Evolutionary conservation across 1,140 invertebrate species (phyloP).

Genomic region (Protaetia brevitarsis): DNA sequence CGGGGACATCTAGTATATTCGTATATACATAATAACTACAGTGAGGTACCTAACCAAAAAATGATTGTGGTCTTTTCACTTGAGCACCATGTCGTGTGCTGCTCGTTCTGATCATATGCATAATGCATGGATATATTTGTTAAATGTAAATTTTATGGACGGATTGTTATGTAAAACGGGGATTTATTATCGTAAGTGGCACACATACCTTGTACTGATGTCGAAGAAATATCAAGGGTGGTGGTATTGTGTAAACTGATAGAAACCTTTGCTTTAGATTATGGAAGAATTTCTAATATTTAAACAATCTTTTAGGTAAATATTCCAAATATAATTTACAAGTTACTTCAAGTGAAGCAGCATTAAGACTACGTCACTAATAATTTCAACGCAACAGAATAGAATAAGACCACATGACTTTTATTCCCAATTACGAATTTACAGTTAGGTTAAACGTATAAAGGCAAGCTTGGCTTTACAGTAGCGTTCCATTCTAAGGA

Average conservation of each 20-base stretch:
- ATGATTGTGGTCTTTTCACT: slow-evolving; percentile 10
- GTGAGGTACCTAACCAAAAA: neutral
- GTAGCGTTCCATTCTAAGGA: no score
- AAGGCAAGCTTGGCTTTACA: no score
- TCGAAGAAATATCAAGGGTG: neutral
- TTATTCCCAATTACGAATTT: no score
- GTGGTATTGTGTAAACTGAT: neutral
- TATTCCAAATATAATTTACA: no score
- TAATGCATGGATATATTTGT: slow-evolving; percentile 17
- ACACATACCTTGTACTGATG: slow-evolving; percentile 5
- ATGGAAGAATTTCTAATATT: neutral
- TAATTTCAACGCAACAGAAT: no score
- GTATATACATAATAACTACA: neutral
- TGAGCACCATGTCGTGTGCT: slow-evolving; percentile 7
- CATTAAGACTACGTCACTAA: no score
- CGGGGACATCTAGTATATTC: neutral
- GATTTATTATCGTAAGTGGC: slow-evolving; percentile 13
- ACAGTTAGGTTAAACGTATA: no score
- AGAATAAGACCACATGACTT: no score
- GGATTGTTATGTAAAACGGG: slow-evolving; percentile 14
- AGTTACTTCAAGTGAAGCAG: no score
- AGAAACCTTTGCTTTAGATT: neutral
- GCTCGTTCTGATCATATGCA: slow-evolving; percentile 11
- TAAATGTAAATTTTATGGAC: slow-evolving; percentile 17
- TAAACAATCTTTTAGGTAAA: neutral